Percentiles rank a stretch among this genome's conserved stretches.
These are phyloP conservation scores for Andricus quercusramuli DNA, from an alignment of 2,888 invertebrate species.

Conservation along the genomic window DNA sequence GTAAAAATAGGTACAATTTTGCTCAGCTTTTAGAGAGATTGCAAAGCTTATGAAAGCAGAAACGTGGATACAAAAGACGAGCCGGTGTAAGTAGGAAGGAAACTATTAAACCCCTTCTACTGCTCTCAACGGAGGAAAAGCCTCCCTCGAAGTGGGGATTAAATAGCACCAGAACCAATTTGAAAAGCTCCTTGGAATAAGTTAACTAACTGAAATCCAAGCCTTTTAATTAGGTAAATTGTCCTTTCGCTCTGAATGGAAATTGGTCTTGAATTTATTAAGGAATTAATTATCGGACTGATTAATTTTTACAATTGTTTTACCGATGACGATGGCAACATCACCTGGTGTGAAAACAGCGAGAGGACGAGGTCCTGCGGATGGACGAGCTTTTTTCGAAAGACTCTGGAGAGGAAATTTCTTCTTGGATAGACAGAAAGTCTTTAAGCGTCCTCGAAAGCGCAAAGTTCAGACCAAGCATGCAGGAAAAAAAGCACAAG, in stretches of 20 bases:
- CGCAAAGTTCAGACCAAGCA: slow-evolving; percentile 67
- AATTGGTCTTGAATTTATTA: neutral
- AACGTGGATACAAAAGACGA: slow-evolving; percentile 52
- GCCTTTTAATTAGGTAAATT: neutral
- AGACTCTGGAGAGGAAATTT: slow-evolving; percentile 86
- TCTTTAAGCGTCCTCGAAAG: slow-evolving; percentile 70
- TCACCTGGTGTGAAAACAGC: slow-evolving; percentile 77
- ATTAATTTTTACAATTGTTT: neutral
- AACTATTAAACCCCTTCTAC: slow-evolving; percentile 51
- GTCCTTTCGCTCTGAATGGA: neutral
- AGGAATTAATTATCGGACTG: neutral
- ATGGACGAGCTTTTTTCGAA: slow-evolving; percentile 85
- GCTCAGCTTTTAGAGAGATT: slow-evolving; percentile 36
- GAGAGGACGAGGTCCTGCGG: slow-evolving; percentile 78
- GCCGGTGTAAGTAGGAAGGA: slow-evolving; percentile 51
- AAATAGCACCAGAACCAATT: slow-evolving; percentile 56
- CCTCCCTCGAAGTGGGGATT: slow-evolving; percentile 55
- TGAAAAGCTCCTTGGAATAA: slow-evolving; percentile 52
- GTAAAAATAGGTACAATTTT: neutral
- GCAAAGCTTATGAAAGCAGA: slow-evolving; percentile 43
- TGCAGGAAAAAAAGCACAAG: slow-evolving; percentile 62
- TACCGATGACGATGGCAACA: slow-evolving; percentile 73
- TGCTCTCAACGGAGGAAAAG: slow-evolving; percentile 47
- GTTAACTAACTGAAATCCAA: slow-evolving; percentile 45
- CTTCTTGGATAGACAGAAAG: slow-evolving; percentile 73